Percentiles rank a stretch among this genome's conserved stretches.
Evolutionary conservation across 1,140 invertebrate species (phyloP).

Genomic region (Camponotus floridanus): DNA sequence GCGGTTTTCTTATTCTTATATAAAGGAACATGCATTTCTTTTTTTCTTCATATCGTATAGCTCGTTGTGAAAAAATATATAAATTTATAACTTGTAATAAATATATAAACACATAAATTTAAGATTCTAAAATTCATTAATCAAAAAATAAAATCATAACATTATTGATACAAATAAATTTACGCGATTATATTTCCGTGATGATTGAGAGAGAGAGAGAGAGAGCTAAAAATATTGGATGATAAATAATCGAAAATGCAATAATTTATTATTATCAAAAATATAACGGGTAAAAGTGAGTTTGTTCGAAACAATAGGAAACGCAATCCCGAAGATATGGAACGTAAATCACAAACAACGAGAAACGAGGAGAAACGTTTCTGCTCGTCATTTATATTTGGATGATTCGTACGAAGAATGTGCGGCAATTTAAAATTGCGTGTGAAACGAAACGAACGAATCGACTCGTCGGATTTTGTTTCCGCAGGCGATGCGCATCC

Average conservation of each 20-base stretch:
- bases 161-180: slow-evolving; percentile 37
- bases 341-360: background rate
- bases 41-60: background rate
- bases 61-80: background rate
- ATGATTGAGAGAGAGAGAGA: background rate
- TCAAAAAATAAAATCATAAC: slow-evolving; percentile 16
- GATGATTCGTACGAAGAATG: background rate
- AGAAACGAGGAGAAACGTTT: background rate
- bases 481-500: slow-evolving; percentile 44
- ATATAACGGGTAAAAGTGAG: background rate
- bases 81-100: too few relatives aligned
- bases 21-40: background rate
- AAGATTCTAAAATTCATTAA: background rate
- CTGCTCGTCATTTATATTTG: background rate
- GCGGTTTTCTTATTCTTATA: background rate
- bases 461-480: slow-evolving; percentile 34
- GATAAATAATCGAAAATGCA: background rate
- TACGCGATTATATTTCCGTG: background rate
- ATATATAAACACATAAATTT: background rate
- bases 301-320: background rate
- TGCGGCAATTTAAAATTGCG: background rate
- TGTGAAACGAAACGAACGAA: background rate
- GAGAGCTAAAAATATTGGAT: background rate
- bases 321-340: background rate
- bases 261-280: slow-evolving; percentile 20